Evolutionary conservation across 2,797 vertebrate species (phyloP).

Genomic region (Sebastes miniatus): DNA sequence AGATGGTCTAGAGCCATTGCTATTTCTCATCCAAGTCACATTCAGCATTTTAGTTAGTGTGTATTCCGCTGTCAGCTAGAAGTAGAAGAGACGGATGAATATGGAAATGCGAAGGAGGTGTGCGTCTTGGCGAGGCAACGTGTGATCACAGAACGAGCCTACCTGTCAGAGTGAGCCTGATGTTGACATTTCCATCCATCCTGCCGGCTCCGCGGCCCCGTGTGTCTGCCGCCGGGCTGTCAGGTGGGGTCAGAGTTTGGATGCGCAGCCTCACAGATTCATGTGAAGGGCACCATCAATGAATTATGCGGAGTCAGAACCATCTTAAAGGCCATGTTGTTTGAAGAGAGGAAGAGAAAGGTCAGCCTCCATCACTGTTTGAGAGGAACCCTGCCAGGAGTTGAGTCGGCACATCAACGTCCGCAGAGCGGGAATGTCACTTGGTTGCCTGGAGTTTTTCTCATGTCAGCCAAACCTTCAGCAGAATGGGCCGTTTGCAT

Average conservation of each 20-base stretch:
- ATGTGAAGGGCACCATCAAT: constrained; percentile 59
- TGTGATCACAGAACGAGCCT: constrained; percentile 23
- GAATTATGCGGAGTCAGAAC: constrained; percentile 64
- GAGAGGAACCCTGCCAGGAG: constrained; percentile 47
- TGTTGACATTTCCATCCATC: constrained; percentile 62
- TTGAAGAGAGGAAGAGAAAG: constrained; percentile 58
- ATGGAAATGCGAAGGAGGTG: constrained; percentile 41
- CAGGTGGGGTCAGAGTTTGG: constrained; percentile 45
- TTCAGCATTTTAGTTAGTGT: not conserved
- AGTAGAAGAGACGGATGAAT: constrained; percentile 38
- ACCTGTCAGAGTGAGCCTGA: constrained; percentile 53
- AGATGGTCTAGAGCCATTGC: not conserved
- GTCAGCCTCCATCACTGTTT: constrained; percentile 54
- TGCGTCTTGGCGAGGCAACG: not conserved
- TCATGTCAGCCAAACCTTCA: not conserved
- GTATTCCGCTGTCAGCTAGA: constrained; percentile 50
- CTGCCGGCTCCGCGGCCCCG: constrained; percentile 1
- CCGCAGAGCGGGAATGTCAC: constrained; percentile 23
- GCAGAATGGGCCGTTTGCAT: not conserved
- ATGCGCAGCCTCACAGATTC: constrained; percentile 39
- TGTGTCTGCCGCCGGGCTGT: constrained; percentile 23
- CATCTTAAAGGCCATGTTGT: constrained; percentile 67
- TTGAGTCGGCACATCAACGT: constrained; percentile 7
- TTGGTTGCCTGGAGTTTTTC: constrained; percentile 15
- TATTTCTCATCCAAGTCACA: constrained; percentile 20